A percentile compares a stretch with the other conserved stretches of the same genome.
Conservation (phyloP, 1,140 invertebrate species). For the Homarus americanus region DNA sequence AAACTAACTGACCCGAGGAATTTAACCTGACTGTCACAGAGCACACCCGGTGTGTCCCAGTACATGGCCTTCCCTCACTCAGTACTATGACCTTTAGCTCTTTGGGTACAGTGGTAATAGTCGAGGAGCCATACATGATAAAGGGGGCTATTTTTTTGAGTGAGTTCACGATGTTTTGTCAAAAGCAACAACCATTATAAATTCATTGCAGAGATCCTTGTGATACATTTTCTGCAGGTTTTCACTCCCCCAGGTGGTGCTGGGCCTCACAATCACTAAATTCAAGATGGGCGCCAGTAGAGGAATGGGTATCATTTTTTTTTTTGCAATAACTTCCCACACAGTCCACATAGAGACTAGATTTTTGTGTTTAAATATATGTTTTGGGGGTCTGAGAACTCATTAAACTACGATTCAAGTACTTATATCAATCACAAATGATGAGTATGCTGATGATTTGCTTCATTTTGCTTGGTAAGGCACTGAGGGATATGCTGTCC, state of each 20-base stretch:
- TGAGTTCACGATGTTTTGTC: constrained; percentile 11
- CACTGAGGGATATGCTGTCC: background rate
- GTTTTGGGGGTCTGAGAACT: background rate
- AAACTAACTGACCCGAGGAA: too few relatives aligned
- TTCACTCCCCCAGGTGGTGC: background rate
- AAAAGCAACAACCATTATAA: constrained; percentile 12
- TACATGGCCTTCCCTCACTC: too few relatives aligned
- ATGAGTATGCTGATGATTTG: background rate
- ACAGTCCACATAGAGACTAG: background rate
- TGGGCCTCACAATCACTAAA: constrained; percentile 3
- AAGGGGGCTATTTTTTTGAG: background rate
- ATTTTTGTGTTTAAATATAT: constrained; percentile 26
- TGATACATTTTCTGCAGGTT: constrained; percentile 5
- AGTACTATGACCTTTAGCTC: too few relatives aligned
- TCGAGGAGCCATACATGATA: constrained; percentile 3
- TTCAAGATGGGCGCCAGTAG: constrained; percentile 1
- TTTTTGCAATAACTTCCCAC: constrained; percentile 8
- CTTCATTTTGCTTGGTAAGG: background rate
- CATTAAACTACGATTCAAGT: background rate
- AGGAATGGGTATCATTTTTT: background rate
- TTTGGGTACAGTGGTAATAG: background rate
- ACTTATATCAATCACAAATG: constrained; percentile 14
- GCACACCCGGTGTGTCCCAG: too few relatives aligned
- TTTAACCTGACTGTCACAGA: too few relatives aligned
- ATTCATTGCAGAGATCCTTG: constrained; percentile 2